Base-by-base conservation (phyloP, 2,888 invertebrate species). In the Drosophila limbata region DNA sequence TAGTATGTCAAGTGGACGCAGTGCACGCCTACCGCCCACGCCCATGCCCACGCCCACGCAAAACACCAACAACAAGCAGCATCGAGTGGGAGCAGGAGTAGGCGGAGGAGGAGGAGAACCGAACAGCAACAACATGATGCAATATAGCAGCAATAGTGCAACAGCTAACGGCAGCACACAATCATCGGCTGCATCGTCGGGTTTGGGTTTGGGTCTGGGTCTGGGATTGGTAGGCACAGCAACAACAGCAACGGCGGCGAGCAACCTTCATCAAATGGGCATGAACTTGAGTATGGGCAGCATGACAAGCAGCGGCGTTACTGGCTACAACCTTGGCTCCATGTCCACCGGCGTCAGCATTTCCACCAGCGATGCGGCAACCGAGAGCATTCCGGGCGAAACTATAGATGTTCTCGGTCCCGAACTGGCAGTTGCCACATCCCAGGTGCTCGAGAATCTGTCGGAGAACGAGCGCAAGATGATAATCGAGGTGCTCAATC, bases 401-500 rank as follows among this genome's bases (percentile, higher is more conserved):
- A 87, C 91, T 3, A 87, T 92, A 33, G 90, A 92, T 62, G 90
- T 88, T 5, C 72, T 92, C 52, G 92, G 91, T 1, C 91, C 92
- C 4, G 92, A 92, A 59, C 69, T 92, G 71, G 90, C 91, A 3
- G 90, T 90, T 37, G 90, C 92, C 50, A 92, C 92, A 3, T 89
- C 92, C 1, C 92, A 92, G 69, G 92, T 92, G 31, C 81, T 93
- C 15, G 92, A 92, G 40, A 92, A 90, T 69, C 75, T 93, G 37
- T 91, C 92, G 28, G 92, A 92, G 35, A 91, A 89, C 33, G 94
- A 94, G 76, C 92, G 94, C 47, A 93, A 93, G 88, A 93, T 93
- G 87, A 94, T 94, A 81, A 92, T 94, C 69, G 93, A 93, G 69
- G 94, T 94, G 45, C 89, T 94, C 55, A 93, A 93, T 73, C 92